Conservation (phyloP, 2,113 vertebrate species). For the Aspidoscelis tigris region DNA sequence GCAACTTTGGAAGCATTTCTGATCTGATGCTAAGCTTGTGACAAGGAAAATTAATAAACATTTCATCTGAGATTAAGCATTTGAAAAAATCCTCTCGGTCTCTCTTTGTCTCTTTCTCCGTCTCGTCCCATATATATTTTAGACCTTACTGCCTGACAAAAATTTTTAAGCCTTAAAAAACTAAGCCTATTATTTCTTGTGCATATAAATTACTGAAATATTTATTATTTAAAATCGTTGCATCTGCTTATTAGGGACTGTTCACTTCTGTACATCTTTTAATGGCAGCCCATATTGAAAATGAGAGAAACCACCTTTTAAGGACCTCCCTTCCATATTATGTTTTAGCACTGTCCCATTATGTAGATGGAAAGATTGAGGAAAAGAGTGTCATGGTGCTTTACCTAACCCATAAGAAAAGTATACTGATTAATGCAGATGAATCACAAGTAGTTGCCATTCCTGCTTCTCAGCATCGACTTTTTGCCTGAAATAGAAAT, state of each 20-base stretch:
- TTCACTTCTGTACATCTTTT: background rate
- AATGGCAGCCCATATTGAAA: background rate
- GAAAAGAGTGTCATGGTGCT: background rate
- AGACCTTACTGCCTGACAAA: conserved; percentile 40
- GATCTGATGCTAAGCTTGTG: no score
- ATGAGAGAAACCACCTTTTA: background rate
- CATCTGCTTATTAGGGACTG: background rate
- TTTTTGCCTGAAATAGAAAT: background rate
- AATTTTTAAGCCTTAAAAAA: conserved; percentile 33
- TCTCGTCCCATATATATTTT: conserved; percentile 15
- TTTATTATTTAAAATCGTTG: conserved; percentile 25
- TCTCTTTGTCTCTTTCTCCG: background rate
- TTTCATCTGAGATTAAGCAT: conserved; percentile 61
- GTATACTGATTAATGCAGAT: background rate
- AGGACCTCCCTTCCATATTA: conserved; percentile 25
- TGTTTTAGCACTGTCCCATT: conserved; percentile 14
- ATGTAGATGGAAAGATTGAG: conserved; percentile 22
- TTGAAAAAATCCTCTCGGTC: conserved; percentile 42
- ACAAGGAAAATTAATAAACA: conserved; percentile 69
- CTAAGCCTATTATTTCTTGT: conserved; percentile 7
- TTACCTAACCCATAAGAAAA: conserved; percentile 15
- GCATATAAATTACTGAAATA: conserved; percentile 18
- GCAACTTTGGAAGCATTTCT: no score
- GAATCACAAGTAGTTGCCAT: background rate
- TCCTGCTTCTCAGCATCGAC: background rate